phyloP scores from a whole-genome alignment of 2,797 vertebrate species.

The Epinephelus coioides region DNA sequence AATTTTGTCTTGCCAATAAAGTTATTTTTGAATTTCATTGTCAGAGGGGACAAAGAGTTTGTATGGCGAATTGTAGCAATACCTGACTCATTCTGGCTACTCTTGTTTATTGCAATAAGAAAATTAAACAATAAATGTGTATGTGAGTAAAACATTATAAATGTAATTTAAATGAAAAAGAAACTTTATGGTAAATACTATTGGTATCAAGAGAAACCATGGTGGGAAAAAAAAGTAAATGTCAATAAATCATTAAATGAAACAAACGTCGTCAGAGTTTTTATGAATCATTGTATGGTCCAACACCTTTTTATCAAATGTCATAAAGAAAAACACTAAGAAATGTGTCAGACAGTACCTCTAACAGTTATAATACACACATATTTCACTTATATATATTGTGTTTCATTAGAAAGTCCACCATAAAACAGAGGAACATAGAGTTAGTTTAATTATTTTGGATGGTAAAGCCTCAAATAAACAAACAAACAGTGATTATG shows the following conservation, averaged over 20 bases:
- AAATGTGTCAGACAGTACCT: not conserved
- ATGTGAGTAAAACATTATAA: conserved; percentile 88
- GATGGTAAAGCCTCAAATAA: not conserved
- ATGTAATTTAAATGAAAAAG: conserved; percentile 89
- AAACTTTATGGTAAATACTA: conserved; percentile 86
- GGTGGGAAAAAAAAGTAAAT: conserved; percentile 83
- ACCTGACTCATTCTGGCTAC: conserved; percentile 89
- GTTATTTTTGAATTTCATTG: conserved; percentile 87
- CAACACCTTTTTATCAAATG: not conserved
- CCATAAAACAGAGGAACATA: not conserved
- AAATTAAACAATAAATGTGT: conserved; percentile 88
- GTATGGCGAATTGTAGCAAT: conserved; percentile 89
- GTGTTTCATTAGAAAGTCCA: not conserved
- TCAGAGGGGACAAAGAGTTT: conserved; percentile 83
- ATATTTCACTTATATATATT: not conserved
- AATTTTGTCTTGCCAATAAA: conserved; percentile 88
- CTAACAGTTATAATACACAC: not conserved
- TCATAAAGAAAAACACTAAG: not conserved
- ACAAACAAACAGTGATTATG: not conserved
- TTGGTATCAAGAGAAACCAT: conserved; percentile 85
- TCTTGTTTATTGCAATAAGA: conserved; percentile 92
- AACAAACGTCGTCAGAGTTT: conserved; percentile 70
- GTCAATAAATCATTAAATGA: conserved; percentile 89
- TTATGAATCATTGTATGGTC: conserved; percentile 47
- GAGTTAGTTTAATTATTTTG: not conserved